Evolutionary conservation across 1,140 invertebrate genomes (phyloP).

Genomic region (Sycobia sp.): DNA sequence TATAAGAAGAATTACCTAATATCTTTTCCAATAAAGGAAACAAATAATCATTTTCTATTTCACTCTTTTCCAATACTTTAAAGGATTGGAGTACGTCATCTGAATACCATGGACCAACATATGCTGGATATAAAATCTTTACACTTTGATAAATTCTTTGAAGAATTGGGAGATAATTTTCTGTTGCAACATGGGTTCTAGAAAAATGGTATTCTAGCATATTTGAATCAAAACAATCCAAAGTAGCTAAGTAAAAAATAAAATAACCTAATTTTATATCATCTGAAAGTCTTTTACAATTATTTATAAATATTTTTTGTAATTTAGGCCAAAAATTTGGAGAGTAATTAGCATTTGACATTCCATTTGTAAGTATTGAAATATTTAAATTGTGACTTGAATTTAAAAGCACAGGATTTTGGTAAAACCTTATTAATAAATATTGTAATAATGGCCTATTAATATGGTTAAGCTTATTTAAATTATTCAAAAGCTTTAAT

Average conservation of each 20-base stretch:
- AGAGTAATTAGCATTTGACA: slow-evolving; percentile 65
- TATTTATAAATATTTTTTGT: slow-evolving; percentile 49
- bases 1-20: slow-evolving; percentile 54
- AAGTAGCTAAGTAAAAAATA: slow-evolving; percentile 60
- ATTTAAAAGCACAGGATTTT: slow-evolving; percentile 12
- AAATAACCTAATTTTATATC: slow-evolving; percentile 44
- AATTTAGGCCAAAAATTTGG: slow-evolving; percentile 64
- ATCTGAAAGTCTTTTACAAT: slow-evolving; percentile 43
- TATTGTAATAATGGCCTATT: slow-evolving; percentile 19
- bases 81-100: slow-evolving; percentile 39
- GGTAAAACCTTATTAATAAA: neutral
- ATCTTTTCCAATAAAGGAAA: slow-evolving; percentile 51
- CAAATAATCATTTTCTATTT: slow-evolving; percentile 43
- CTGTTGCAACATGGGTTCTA: neutral
- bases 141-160: slow-evolving; percentile 64
- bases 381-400: neutral
- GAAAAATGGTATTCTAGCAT: slow-evolving; percentile 62
- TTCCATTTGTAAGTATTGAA: slow-evolving; percentile 58
- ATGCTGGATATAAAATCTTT: slow-evolving; percentile 60
- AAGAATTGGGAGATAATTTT: slow-evolving; percentile 36
- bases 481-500: slow-evolving; percentile 1
- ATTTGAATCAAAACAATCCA: slow-evolving; percentile 63
- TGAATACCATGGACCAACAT: slow-evolving; percentile 52
- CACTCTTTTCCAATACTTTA: neutral
- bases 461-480: slow-evolving; percentile 16